These are phyloP conservation scores for Clarias batrachus DNA, from an alignment of 2,113 vertebrate genomes.

Conservation along the genomic window DNA sequence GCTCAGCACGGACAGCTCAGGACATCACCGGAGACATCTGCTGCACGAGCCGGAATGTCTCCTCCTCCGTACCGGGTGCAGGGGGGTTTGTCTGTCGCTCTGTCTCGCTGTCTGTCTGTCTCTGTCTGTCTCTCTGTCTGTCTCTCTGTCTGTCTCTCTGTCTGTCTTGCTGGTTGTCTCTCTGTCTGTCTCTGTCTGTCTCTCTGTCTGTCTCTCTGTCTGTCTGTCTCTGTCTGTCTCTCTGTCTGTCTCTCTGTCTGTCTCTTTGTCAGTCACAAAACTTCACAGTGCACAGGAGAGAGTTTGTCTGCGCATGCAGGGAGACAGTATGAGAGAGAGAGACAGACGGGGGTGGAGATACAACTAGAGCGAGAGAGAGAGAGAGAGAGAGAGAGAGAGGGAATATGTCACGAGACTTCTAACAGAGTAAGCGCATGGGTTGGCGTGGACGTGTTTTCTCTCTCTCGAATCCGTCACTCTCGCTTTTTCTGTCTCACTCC, in stretches of 20 bases:
- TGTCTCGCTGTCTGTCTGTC: not conserved
- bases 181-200: not conserved
- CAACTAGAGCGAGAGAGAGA: not conserved
- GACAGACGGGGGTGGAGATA: not conserved
- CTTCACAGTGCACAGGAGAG: conserved; percentile 48
- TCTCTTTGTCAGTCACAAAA: conserved; percentile 31
- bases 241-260: not conserved
- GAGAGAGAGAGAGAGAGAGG: not conserved
- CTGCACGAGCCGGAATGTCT: not conserved
- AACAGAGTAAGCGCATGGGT: conserved; percentile 66
- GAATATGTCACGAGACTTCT: conserved; percentile 34
- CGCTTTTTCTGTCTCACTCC: not conserved
- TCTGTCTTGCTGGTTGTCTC: too few relatives aligned
- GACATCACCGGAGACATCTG: not conserved
- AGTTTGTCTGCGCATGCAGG: conserved; percentile 27
- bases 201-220: too few relatives aligned
- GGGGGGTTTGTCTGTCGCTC: too few relatives aligned
- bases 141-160: not conserved
- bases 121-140: not conserved
- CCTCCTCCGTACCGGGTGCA: not conserved
- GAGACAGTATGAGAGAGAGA: not conserved
- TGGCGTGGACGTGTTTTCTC: conserved; percentile 63
- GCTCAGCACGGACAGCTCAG: not conserved
- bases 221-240: too few relatives aligned
- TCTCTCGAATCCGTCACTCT: not conserved